phyloP scores from a whole-genome alignment of 2,888 invertebrate genomes.

The Melieria crassipennis region DNA sequence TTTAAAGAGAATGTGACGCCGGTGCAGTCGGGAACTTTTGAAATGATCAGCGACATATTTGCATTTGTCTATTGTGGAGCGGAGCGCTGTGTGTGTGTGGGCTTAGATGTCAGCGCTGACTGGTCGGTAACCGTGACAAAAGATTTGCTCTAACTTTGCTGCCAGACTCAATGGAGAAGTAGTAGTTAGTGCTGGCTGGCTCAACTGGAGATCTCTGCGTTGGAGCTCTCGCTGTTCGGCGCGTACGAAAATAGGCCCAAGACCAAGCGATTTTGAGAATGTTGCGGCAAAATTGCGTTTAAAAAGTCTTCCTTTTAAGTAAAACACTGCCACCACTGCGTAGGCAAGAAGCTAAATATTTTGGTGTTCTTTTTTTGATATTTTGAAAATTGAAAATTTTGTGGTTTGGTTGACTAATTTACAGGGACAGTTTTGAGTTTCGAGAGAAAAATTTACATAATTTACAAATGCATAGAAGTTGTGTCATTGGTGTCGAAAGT shows the following conservation, averaged over 20 bases:
- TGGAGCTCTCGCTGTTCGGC: neutral
- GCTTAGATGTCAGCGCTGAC: slow-evolving; percentile 54
- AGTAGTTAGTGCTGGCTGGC: slow-evolving; percentile 35
- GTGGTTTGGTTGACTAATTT: slow-evolving; percentile 7
- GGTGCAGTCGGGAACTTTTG: too few relatives aligned
- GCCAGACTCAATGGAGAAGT: slow-evolving; percentile 63
- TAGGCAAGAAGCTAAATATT: slow-evolving; percentile 49
- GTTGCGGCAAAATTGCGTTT: slow-evolving; percentile 30
- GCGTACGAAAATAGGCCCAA: slow-evolving; percentile 44
- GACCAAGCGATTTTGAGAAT: slow-evolving; percentile 58
- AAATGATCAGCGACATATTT: neutral
- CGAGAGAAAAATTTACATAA: too few relatives aligned
- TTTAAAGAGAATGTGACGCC: neutral
- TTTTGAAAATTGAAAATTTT: slow-evolving; percentile 2
- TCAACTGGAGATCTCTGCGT: neutral
- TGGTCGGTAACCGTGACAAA: slow-evolving; percentile 63
- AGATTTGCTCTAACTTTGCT: slow-evolving; percentile 66
- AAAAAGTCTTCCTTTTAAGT: slow-evolving; percentile 56
- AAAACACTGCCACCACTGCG: slow-evolving; percentile 67
- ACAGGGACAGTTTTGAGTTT: slow-evolving; percentile 8
- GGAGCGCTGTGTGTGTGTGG: slow-evolving; percentile 28
- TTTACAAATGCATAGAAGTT: slow-evolving; percentile 12
- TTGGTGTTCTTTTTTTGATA: too few relatives aligned
- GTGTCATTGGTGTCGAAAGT: too few relatives aligned
- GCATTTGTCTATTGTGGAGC: slow-evolving; percentile 61